These are phyloP conservation scores for Podargus strigoides DNA, from an alignment of 2,797 vertebrate genomes.

Conservation along the genomic window DNA sequence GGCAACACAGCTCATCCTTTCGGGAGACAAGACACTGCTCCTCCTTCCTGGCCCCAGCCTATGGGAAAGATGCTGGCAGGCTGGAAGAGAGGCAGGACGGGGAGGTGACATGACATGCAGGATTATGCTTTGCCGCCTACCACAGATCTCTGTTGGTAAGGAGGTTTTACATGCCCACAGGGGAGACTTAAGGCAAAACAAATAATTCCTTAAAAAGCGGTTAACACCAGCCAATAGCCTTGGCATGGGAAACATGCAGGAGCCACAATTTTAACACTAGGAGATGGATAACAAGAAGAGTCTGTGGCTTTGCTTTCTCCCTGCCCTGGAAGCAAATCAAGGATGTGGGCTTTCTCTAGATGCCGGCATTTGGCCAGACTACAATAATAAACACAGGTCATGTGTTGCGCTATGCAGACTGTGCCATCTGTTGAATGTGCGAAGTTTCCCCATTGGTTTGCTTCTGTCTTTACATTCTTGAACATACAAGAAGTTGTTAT, in stretches of 20 bases:
- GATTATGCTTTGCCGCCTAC: not conserved
- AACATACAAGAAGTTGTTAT: not conserved
- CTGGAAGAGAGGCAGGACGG: not conserved
- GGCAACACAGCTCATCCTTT: not conserved
- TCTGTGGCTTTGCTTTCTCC: slow-evolving; percentile 5
- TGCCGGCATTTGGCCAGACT: slow-evolving; percentile 13
- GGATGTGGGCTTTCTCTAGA: slow-evolving; percentile 28
- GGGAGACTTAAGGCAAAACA: slow-evolving; percentile 27
- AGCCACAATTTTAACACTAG: not conserved
- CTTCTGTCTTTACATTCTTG: slow-evolving; percentile 16
- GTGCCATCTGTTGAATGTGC: not conserved
- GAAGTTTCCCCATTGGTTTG: not conserved
- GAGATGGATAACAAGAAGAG: not conserved
- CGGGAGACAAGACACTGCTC: not conserved
- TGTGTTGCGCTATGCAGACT: not conserved
- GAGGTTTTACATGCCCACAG: slow-evolving; percentile 10
- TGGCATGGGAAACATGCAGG: not conserved
- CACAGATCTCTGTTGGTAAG: not conserved
- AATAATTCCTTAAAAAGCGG: not conserved
- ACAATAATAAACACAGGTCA: slow-evolving; percentile 26
- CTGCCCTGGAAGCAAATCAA: slow-evolving; percentile 26
- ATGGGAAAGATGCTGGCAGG: not conserved
- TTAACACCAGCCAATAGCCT: slow-evolving; percentile 13
- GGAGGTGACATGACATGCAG: not conserved
- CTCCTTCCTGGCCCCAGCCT: not conserved